phyloP scores from a whole-genome alignment of 2,113 vertebrate species.

The Hyperoodon ampullatus region DNA sequence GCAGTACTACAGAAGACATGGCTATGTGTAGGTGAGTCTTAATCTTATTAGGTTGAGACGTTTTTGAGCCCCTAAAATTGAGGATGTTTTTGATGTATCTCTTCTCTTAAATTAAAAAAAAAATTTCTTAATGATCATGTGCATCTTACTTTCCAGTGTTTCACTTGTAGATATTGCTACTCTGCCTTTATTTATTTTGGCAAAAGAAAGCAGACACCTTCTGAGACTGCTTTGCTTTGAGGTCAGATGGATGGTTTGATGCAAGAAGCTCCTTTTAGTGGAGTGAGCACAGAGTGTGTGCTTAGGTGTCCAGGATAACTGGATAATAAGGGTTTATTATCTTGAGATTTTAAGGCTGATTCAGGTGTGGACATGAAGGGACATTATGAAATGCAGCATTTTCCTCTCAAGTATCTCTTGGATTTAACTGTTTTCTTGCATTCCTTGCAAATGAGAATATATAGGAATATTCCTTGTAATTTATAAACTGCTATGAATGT shows the following conservation, averaged over 20 bases:
- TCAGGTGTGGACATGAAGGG: background rate
- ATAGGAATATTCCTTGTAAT: constrained; percentile 35
- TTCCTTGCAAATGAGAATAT: constrained; percentile 43
- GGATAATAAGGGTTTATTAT: background rate
- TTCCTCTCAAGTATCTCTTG: background rate
- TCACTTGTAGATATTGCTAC: constrained; percentile 14
- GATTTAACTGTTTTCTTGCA: constrained; percentile 48
- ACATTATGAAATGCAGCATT: constrained; percentile 21
- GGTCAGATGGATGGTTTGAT: background rate
- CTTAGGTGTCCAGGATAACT: constrained; percentile 12
- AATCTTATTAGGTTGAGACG: background rate
- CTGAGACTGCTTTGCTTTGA: constrained; percentile 1
- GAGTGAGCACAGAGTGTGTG: background rate
- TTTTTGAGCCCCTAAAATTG: background rate
- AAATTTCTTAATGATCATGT: background rate
- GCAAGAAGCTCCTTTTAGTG: background rate
- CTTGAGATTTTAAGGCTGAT: background rate
- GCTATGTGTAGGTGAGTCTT: background rate
- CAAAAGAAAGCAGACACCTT: background rate
- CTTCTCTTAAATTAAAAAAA: background rate
- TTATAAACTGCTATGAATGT: constrained; percentile 42
- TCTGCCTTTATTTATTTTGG: background rate
- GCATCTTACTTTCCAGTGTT: background rate
- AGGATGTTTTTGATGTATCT: constrained; percentile 21
- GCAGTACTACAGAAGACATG: background rate